Evolutionary conservation across 1,140 invertebrate genomes (phyloP).

Genomic region (Psilanteris sp.): DNA sequence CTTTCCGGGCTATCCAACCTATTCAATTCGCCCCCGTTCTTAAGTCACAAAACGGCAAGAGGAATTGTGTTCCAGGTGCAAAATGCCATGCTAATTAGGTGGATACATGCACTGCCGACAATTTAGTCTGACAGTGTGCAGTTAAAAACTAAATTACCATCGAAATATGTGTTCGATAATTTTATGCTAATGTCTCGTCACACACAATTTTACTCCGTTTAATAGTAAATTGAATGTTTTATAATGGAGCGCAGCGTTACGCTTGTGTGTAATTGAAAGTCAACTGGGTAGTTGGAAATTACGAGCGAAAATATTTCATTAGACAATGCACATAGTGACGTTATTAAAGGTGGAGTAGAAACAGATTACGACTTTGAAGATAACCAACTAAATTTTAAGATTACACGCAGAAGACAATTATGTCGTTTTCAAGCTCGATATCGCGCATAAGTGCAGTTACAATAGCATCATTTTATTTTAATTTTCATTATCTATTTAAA

Average conservation of each 20-base stretch:
- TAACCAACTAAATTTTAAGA: too few species aligned
- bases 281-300: slow-evolving; percentile 10
- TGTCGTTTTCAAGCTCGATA: too few species aligned
- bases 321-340: slow-evolving; percentile 7
- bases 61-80: slow-evolving; percentile 36
- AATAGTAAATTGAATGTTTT: slow-evolving; percentile 14
- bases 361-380: too few species aligned
- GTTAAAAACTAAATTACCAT: slow-evolving; percentile 24
- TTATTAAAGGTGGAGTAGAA: too few species aligned
- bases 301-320: slow-evolving; percentile 20
- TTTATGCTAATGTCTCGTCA: slow-evolving; percentile 23
- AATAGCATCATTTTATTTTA: too few species aligned
- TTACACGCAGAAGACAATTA: too few species aligned
- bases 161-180: slow-evolving; percentile 29
- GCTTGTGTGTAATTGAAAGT: slow-evolving; percentile 22
- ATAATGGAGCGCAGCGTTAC: slow-evolving; percentile 7
- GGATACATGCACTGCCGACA: slow-evolving; percentile 7
- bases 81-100: slow-evolving; percentile 35
- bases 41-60: slow-evolving; percentile 18
- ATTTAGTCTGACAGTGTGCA: slow-evolving; percentile 16
- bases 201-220: slow-evolving; percentile 22
- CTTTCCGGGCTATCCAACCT: slow-evolving; percentile 11
- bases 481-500: too few species aligned
- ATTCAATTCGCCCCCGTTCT: slow-evolving; percentile 25
- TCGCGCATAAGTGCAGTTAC: too few species aligned